A percentile compares a stretch with the other conserved stretches of the same genome.
These are phyloP conservation scores for Pangasianodon hypophthalmus DNA, from an alignment of 2,113 vertebrate genomes.

Conservation along the genomic window DNA sequence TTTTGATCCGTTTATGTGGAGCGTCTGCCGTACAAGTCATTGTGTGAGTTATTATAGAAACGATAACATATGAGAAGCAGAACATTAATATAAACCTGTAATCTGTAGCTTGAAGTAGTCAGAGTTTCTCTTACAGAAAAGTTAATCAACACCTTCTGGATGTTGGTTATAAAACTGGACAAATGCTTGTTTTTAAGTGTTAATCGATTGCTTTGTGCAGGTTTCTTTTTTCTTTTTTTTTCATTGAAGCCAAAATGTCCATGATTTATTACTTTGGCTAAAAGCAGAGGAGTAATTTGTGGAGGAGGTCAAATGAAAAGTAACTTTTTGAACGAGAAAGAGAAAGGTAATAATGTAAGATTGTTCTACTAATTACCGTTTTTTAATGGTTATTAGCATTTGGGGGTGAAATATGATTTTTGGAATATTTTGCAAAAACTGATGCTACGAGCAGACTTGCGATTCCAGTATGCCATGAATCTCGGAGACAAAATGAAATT, in stretches of 20 bases:
- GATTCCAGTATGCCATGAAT: neutral
- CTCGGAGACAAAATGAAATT: neutral
- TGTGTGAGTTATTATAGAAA: neutral
- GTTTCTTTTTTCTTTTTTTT: neutral
- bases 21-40: neutral
- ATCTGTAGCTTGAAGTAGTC: neutral
- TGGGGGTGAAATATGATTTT: neutral
- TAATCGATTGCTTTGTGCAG: neutral
- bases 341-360: neutral
- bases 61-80: neutral
- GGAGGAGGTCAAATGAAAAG: constrained; percentile 2
- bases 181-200: neutral
- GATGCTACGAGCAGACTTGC: neutral
- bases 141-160: neutral
- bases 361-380: neutral
- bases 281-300: constrained; percentile 9
- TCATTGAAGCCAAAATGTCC: neutral
- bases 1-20: neutral
- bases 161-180: neutral
- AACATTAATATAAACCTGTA: neutral
- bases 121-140: neutral
- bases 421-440: neutral
- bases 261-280: neutral
- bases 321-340: neutral
- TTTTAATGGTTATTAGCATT: neutral